Percentiles rank a stretch among this genome's conserved stretches.
Evolutionary conservation across 2,113 vertebrate species (phyloP).

Genomic region (Andinoacara biseriatus): DNA sequence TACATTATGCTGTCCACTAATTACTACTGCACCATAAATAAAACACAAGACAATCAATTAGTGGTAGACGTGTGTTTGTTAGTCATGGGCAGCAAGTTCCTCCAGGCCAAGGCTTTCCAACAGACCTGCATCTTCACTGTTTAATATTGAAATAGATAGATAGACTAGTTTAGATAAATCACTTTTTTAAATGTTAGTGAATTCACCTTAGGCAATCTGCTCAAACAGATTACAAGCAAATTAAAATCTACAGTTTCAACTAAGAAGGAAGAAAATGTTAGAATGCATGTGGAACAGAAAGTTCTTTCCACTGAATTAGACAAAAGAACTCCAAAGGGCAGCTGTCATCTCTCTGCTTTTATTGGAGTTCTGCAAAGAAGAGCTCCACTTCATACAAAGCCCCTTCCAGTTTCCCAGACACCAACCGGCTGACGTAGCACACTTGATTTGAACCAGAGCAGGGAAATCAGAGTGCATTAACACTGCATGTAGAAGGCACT

Average conservation of each 20-base stretch:
- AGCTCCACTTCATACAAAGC: conserved; percentile 63
- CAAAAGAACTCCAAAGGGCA: conserved; percentile 71
- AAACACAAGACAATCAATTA: conserved; percentile 86
- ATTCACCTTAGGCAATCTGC: conserved; percentile 67
- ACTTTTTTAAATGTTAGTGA: conserved; percentile 67
- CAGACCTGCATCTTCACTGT: conserved; percentile 70
- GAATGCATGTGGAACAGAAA: conserved; percentile 64
- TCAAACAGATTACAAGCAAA: conserved; percentile 72
- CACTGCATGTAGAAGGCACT: conserved; percentile 79
- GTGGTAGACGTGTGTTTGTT: conserved; percentile 78
- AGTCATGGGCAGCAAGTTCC: conserved; percentile 75
- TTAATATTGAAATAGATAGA: conserved; percentile 66
- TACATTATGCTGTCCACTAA: conserved; percentile 85
- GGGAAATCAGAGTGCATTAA: conserved; percentile 79
- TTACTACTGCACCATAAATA: conserved; percentile 84
- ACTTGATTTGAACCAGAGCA: conserved; percentile 79
- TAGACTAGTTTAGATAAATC: conserved; percentile 72
- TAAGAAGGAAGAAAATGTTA: conserved; percentile 55
- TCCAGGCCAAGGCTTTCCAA: conserved; percentile 69
- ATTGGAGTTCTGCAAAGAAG: conserved; percentile 72
- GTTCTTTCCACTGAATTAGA: conserved; percentile 71
- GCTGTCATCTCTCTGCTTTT: conserved; percentile 71
- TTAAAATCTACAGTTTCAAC: conserved; percentile 70
- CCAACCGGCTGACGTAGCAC: conserved; percentile 66
- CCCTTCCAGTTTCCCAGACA: conserved; percentile 71